A percentile compares a stretch with the other conserved stretches of the same genome.
Evolutionary conservation across 2,888 invertebrate genomes (phyloP).

Genomic region (Mystacides longicornis): DNA sequence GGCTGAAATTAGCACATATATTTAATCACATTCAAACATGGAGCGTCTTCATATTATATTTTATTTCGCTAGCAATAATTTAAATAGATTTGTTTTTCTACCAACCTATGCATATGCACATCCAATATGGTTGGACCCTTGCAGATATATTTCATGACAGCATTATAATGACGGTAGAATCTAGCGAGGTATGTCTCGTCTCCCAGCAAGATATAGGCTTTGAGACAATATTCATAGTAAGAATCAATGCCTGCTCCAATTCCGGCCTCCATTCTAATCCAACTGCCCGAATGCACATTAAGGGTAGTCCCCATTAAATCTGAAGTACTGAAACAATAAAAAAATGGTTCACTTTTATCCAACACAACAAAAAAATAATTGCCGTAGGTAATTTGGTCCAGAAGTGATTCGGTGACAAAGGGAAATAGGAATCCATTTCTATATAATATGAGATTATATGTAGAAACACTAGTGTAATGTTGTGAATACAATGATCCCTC

Average conservation of each 20-base stretch:
- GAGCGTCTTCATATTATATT: too few relatives aligned
- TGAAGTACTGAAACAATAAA: constrained; percentile 52
- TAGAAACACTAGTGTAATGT: too few relatives aligned
- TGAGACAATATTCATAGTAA: constrained; percentile 97
- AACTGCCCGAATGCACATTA: constrained; percentile 96
- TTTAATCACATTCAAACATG: neutral
- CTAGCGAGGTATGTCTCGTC: constrained; percentile 90
- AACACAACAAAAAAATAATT: too few relatives aligned
- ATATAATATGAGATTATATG: too few relatives aligned
- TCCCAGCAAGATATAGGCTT: constrained; percentile 91
- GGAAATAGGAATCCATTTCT: too few relatives aligned
- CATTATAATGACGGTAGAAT: constrained; percentile 92
- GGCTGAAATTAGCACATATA: constrained; percentile 50
- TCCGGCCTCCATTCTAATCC: constrained; percentile 93
- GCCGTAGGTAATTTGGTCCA: too few relatives aligned
- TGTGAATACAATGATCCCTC: too few relatives aligned
- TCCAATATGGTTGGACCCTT: constrained; percentile 92
- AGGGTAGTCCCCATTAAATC: constrained; percentile 97
- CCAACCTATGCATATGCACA: constrained; percentile 82
- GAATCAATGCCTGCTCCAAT: constrained; percentile 99
- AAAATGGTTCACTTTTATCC: too few relatives aligned
- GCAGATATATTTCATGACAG: constrained; percentile 95
- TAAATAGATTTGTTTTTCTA: neutral
- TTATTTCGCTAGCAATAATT: too few relatives aligned
- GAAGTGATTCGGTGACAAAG: too few relatives aligned